Percentiles rank a stretch among this genome's conserved stretches.
These are phyloP conservation scores for Harpagoxenus sublaevis DNA, from an alignment of 2,888 invertebrate species.

Conservation along the genomic window DNA sequence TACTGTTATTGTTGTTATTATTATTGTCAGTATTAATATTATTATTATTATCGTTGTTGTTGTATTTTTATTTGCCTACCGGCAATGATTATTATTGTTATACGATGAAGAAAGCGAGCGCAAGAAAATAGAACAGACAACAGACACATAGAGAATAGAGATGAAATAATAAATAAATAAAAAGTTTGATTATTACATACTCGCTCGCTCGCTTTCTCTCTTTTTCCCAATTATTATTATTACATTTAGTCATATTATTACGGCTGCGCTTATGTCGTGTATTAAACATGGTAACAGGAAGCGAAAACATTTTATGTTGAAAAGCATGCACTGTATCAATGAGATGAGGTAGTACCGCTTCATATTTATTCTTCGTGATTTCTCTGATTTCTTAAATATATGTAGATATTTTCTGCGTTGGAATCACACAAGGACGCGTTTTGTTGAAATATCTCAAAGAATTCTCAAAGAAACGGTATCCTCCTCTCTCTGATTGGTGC, in stretches of 20 bases:
- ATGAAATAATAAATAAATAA: background rate
- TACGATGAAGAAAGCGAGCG: slow-evolving; percentile 32
- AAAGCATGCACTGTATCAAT: slow-evolving; percentile 67
- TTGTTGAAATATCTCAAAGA: background rate
- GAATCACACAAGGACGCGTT: background rate
- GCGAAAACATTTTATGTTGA: slow-evolving; percentile 49
- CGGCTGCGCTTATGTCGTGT: slow-evolving; percentile 63
- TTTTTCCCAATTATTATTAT: slow-evolving; percentile 36
- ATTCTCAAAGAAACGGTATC: slow-evolving; percentile 8
- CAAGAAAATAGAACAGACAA: background rate
- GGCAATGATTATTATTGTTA: slow-evolving; percentile 50
- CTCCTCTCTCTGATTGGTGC: slow-evolving; percentile 48
- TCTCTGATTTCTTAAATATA: background rate
- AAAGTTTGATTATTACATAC: background rate
- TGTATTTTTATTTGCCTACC: slow-evolving; percentile 33
- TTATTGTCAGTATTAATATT: slow-evolving; percentile 27
- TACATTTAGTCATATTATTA: slow-evolving; percentile 58
- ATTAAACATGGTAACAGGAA: slow-evolving; percentile 58
- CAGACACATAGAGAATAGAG: no score
- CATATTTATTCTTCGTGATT: background rate
- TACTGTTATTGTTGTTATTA: slow-evolving; percentile 58
- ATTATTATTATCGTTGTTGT: slow-evolving; percentile 41
- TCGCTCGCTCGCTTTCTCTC: background rate
- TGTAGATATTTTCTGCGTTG: background rate
- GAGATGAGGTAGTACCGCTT: slow-evolving; percentile 34